Conservation (phyloP, 2,113 vertebrate genomes). For the Ancistrus triradiatus region DNA sequence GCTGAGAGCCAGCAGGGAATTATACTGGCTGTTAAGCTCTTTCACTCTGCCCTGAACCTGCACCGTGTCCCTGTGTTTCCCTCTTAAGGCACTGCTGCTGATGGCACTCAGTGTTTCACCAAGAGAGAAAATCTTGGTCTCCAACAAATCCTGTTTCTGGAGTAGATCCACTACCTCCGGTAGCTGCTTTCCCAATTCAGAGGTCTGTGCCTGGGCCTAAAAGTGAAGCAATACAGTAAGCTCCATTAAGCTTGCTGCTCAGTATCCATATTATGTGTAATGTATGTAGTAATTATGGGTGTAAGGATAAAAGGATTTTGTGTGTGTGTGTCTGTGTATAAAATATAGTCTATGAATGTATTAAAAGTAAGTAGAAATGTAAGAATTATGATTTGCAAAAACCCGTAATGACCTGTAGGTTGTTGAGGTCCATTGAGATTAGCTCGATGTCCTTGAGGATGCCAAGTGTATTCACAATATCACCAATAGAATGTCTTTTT, state of each 20-base stretch:
- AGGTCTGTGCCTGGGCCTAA: slow-evolving; percentile 69
- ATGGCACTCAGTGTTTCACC: slow-evolving; percentile 69
- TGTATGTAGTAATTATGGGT: too few species aligned
- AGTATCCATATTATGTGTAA: not conserved
- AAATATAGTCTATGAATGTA: too few species aligned
- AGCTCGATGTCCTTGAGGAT: slow-evolving; percentile 73
- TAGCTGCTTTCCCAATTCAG: slow-evolving; percentile 75
- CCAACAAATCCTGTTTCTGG: slow-evolving; percentile 80
- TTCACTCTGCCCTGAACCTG: slow-evolving; percentile 71
- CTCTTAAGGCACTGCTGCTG: slow-evolving; percentile 54
- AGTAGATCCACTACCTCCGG: slow-evolving; percentile 75
- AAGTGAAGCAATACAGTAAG: not conserved
- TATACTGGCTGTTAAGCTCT: slow-evolving; percentile 70
- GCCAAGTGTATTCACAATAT: slow-evolving; percentile 61
- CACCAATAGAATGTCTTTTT: slow-evolving; percentile 58
- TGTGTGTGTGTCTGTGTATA: too few species aligned
- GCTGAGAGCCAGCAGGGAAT: slow-evolving; percentile 69
- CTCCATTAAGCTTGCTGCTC: not conserved
- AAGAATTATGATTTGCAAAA: not conserved
- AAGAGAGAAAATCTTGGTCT: slow-evolving; percentile 73
- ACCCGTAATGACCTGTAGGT: slow-evolving; percentile 71
- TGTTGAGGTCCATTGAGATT: slow-evolving; percentile 71
- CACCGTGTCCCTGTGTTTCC: slow-evolving; percentile 50
- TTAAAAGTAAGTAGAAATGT: not conserved
- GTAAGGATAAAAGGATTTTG: too few species aligned